Conservation (phyloP, 92 coral and sea anemone species). For the Epizoanthus illoricatus region DNA sequence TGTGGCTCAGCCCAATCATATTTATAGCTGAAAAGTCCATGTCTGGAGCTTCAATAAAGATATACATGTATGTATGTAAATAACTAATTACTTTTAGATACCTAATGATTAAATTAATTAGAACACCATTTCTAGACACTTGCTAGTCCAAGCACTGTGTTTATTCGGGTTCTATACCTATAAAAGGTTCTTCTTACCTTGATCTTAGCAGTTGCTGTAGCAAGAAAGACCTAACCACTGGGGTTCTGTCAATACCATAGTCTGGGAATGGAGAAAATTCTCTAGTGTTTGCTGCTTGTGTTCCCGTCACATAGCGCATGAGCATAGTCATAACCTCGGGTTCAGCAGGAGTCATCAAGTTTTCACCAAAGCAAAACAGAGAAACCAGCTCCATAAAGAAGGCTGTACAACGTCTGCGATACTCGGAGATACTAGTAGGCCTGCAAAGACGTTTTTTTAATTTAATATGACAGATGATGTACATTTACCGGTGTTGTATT, state of each 20-base stretch:
- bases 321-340: constrained; percentile 71
- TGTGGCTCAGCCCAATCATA: too few species aligned
- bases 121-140: too few species aligned
- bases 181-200: constrained; percentile 29
- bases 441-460: constrained; percentile 17
- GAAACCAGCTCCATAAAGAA: constrained; percentile 91
- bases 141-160: not conserved
- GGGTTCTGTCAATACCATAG: constrained; percentile 72
- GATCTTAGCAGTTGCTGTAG: constrained; percentile 76
- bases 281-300: constrained; percentile 45
- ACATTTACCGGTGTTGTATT: too few species aligned
- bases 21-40: too few species aligned
- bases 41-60: too few species aligned
- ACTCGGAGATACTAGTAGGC: constrained; percentile 42
- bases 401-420: constrained; percentile 75
- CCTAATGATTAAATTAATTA: too few species aligned
- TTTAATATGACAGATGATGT: not conserved
- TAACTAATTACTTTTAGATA: too few species aligned
- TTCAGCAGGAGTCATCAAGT: constrained; percentile 40
- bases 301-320: constrained; percentile 71
- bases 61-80: too few species aligned
- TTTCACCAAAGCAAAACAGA: constrained; percentile 73
- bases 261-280: constrained; percentile 78
- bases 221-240: constrained; percentile 83
- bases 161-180: not conserved